Evolutionary conservation across 1,140 invertebrate genomes (phyloP).

Genomic region (Drosophila obscura): DNA sequence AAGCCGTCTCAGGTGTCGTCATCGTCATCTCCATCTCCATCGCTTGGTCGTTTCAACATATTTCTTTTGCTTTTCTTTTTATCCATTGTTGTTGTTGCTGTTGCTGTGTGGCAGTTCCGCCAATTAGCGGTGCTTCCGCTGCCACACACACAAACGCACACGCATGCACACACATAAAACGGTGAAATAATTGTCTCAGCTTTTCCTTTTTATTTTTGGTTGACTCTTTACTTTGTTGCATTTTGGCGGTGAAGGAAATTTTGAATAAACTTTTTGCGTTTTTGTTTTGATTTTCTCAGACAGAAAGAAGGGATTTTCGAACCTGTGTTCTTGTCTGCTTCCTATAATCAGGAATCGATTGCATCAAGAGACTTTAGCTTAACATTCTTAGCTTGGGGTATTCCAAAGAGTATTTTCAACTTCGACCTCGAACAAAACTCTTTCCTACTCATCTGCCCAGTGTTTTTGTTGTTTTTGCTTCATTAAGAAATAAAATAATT

Average conservation of each 20-base stretch:
- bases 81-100: conserved; percentile 28
- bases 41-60: conserved; percentile 63
- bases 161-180: conserved; percentile 19
- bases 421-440: not conserved
- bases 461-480: conserved; percentile 8
- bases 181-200: conserved; percentile 59
- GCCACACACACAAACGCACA: conserved; percentile 37
- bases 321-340: no score
- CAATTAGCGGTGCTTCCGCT: conserved; percentile 78
- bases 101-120: conserved; percentile 66
- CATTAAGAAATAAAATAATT: conserved; percentile 65
- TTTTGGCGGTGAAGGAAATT: conserved; percentile 37
- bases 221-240: conserved; percentile 35
- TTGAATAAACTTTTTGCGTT: conserved; percentile 19
- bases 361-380: no score
- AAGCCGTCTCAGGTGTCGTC: conserved; percentile 78
- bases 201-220: conserved; percentile 51
- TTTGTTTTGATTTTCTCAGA: conserved; percentile 12
- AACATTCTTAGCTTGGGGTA: no score
- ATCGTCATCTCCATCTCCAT: conserved; percentile 22
- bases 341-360: no score
- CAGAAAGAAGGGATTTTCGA: no score
- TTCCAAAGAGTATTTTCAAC: conserved; percentile 5
- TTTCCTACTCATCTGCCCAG: conserved; percentile 1
- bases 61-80: conserved; percentile 50